phyloP scores from a whole-genome alignment of 2,888 invertebrate species.

The Xylota segnis region DNA sequence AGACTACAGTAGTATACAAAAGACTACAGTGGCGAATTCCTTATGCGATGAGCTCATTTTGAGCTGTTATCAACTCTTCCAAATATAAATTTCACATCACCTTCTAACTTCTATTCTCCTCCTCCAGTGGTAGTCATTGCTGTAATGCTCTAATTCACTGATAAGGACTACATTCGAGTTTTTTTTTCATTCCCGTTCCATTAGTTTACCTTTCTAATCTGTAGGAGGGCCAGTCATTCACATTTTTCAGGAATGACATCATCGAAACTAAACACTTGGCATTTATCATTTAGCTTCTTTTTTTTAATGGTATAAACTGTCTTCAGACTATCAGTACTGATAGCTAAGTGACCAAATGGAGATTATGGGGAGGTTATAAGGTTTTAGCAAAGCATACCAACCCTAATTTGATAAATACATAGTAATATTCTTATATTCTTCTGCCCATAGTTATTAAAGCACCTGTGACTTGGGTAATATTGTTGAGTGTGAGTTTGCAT shows the following conservation, averaged over 20 bases:
- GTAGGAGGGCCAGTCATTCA: conserved; percentile 34
- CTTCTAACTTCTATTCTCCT: background rate
- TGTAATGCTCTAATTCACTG: conserved; percentile 9
- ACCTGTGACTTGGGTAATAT: background rate
- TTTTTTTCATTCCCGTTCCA: conserved; percentile 12
- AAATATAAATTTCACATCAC: conserved; percentile 30
- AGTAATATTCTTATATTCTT: too few relatives aligned
- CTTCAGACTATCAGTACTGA: background rate
- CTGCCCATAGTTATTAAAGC: background rate
- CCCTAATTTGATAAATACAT: conserved; percentile 5
- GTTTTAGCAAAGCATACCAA: background rate
- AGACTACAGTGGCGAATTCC: background rate
- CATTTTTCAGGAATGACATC: conserved; percentile 65
- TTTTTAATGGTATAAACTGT: background rate
- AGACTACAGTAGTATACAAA: too few relatives aligned
- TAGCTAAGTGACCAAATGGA: conserved; percentile 43
- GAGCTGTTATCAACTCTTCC: background rate
- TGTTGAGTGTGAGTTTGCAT: too few relatives aligned
- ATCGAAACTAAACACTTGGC: conserved; percentile 19
- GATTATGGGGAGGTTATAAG: conserved; percentile 3
- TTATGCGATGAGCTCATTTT: conserved; percentile 23
- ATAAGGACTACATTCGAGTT: conserved; percentile 38
- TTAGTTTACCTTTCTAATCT: conserved; percentile 55
- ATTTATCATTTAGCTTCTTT: conserved; percentile 43
- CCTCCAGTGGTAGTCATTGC: background rate